Evolutionary conservation across 2,797 vertebrate genomes (phyloP).

Genomic region (Peromyscus melanophrys): DNA sequence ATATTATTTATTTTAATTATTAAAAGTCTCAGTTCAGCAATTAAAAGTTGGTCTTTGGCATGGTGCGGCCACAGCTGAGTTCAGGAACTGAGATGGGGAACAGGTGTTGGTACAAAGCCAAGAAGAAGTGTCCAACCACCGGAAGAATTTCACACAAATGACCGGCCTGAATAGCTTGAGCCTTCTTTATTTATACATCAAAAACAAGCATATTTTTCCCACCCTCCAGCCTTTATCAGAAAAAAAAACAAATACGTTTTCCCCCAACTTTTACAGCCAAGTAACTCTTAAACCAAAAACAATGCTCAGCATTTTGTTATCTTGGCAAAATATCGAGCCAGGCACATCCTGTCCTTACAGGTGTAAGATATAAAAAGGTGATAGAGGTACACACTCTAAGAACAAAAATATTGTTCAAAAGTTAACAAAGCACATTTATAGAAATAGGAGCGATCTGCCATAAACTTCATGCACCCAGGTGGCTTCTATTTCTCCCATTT

Average conservation of each 20-base stretch:
- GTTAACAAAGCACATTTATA: neutral
- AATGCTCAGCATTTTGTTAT: neutral
- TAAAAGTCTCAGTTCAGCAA: neutral
- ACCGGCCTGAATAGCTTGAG: neutral
- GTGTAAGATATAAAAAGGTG: too few relatives aligned
- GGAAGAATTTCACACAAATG: neutral
- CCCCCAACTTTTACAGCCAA: neutral
- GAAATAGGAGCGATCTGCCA: neutral
- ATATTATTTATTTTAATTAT: constrained; percentile 53
- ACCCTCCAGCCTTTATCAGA: neutral
- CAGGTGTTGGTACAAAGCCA: accelerated
- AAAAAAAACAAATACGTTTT: neutral
- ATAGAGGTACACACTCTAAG: neutral
- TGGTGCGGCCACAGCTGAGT: neutral
- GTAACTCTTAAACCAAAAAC: neutral
- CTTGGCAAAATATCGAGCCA: neutral
- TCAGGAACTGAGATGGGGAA: neutral
- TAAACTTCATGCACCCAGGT: neutral
- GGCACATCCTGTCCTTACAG: neutral
- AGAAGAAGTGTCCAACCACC: neutral
- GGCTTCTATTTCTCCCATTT: neutral
- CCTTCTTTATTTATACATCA: neutral
- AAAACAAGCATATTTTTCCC: neutral
- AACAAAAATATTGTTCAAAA: neutral
- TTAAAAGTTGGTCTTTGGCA: neutral